Conservation (phyloP, 2,888 invertebrate species). For the Microdon myrmicae region DNA sequence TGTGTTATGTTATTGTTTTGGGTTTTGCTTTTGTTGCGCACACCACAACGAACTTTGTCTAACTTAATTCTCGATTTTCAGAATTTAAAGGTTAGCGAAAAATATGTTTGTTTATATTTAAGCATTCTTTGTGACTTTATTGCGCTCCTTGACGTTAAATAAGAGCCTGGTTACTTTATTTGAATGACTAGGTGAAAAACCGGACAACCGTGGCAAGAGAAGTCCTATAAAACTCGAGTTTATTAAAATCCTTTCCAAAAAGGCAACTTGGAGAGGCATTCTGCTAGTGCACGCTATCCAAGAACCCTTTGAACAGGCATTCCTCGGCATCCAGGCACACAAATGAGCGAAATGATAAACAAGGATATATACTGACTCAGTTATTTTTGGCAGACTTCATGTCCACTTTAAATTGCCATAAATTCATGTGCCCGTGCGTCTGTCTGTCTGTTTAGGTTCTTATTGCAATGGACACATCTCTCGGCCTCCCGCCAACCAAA, state of each 20-base stretch:
- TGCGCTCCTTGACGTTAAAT: conserved; percentile 39
- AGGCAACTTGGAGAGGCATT: conserved; percentile 34
- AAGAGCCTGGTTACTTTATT: conserved; percentile 25
- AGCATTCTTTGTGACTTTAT: conserved; percentile 45
- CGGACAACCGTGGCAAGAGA: neutral
- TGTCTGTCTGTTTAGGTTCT: conserved; percentile 39
- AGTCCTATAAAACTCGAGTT: conserved; percentile 41
- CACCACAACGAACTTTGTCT: too few relatives aligned
- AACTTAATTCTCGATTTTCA: too few relatives aligned
- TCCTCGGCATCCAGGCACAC: conserved; percentile 6
- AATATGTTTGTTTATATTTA: conserved; percentile 28
- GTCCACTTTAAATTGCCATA: conserved; percentile 52
- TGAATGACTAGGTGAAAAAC: conserved; percentile 7
- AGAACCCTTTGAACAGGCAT: conserved; percentile 29
- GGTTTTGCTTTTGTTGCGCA: too few relatives aligned
- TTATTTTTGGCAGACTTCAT: conserved; percentile 51
- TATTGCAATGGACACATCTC: too few relatives aligned
- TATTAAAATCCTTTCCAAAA: conserved; percentile 48
- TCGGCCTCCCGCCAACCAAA: too few relatives aligned
- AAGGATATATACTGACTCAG: conserved; percentile 30
- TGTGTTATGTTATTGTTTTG: too few relatives aligned
- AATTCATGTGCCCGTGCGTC: conserved; percentile 40
- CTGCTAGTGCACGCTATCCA: conserved; percentile 1
- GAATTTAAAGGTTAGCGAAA: too few relatives aligned
- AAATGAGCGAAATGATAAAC: conserved; percentile 1